Base-by-base conservation (phyloP, 2,888 invertebrate species). In the Philhelius pedissequus region DNA sequence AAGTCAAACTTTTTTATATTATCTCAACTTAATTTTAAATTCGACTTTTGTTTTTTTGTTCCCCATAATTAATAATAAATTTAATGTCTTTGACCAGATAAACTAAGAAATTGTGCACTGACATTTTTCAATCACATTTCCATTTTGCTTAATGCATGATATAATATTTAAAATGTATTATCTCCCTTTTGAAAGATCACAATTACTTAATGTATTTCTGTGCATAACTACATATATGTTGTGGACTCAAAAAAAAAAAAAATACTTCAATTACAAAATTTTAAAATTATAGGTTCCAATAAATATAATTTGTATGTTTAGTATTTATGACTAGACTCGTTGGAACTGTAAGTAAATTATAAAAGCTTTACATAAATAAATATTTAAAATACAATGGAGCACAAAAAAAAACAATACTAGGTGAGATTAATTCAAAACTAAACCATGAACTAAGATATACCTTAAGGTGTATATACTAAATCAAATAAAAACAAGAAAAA, bases 311-410 rank as follows among this genome's bases (percentile, higher is more conserved):
- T 3, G 15, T 15, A 8, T 43, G 43, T 32, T 40, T 38, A 64
- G 62, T 60, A 64, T 73, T 52, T 68, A 82, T 69, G 69, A 35
- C 68, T 50, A 54, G 45, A 78, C 56, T 27, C n/a, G 38, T 68
- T 50, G 30, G 48, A 64, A 40, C 38, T 11, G 30, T 40, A 58
- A 73, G 18, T 64, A 30, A 54, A 7, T 22, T 52, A 52, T 54
- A 35, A 58, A 58, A 50, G 48, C 48, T 50, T 66, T 32, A 58
- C 38, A 83, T 77, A 86, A 86, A 64, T 87, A 78, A 75, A 82
- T 62, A 62, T 69, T 60, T 71, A 84, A 70, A 87, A 87, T 79
- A 86, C 87, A 86, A 86, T 74, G 68, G 88, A 88, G 88, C 27
- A 87, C 70, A 76, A 87, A 62, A 77, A 69, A 78, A 86, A 86